Base-by-base conservation (phyloP, 2,113 vertebrate genomes). In the Ptilorrhoa leucosticta region DNA sequence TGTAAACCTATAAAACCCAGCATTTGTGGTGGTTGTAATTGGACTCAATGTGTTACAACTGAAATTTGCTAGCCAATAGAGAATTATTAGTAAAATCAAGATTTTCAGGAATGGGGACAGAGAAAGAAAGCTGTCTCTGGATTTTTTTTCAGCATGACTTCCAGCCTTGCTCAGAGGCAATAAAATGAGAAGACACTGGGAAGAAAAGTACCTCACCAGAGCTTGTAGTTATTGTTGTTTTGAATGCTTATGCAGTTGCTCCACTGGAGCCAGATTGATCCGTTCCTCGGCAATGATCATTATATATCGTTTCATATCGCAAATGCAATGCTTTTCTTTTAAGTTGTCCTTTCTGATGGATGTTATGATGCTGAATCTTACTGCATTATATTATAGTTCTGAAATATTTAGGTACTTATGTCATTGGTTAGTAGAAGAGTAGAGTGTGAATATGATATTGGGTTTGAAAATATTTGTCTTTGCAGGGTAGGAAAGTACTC, bases 221-320 rank as follows among this genome's bases (percentile, higher is more conserved):
- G 82, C 84, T 44, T 39, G 85, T 56, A 54, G 57, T 93, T 98
- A 97, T 93, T 97, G 96, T 94, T 96, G 76, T 83, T 97, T 94
- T 97, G 89, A 94, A 96, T 96, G 97, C 80, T 33, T n/a, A 73
- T 65, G 75, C 77, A 84, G 96, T 93, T 96, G 95, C 40, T 61
- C 87, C 86, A 35, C 72, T 86, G 83, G 15, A 87, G 72, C 90
- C 96, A 96, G 96, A 97, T 95, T 97, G 97, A 97, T 97, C 96
- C 92, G 94, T 98, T 97, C 96, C 92, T 93, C 37, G 21, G 92
- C 92, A 95, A 73, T 91, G 96, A 96, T 96, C 96, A 96, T 97
- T 97, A 93, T 89, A 93, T 97, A 93, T 92, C 1, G 0, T 93
- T 98, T 97, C 96, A 93, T 91, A 93, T 75, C 70, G 94, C 94